A percentile compares a stretch with the other conserved stretches of the same genome.
Evolutionary conservation across 2,797 vertebrate species (phyloP).

Genomic region (Aeoliscus strigatus): DNA sequence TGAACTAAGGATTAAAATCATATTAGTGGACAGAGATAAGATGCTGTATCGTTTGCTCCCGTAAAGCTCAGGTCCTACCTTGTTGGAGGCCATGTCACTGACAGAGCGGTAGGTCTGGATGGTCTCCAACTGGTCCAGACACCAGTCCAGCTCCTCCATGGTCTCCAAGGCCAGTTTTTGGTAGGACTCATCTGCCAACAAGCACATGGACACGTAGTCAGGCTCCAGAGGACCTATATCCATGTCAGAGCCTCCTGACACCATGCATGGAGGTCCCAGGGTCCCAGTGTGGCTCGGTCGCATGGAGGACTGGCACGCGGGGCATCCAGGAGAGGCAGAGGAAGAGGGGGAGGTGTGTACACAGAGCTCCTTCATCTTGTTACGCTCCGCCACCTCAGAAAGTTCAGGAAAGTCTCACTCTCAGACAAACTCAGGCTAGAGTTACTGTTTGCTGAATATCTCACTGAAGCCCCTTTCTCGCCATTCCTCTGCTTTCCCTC

Average conservation of each 20-base stretch:
- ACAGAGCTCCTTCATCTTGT: conserved; percentile 83
- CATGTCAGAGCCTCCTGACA: conserved; percentile 35
- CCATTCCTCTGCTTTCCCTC: conserved; percentile 33
- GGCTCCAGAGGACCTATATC: conserved; percentile 75
- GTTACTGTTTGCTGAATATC: conserved; percentile 46
- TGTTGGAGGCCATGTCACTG: conserved; percentile 98
- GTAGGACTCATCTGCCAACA: conserved; percentile 95
- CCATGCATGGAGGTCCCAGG: conserved; percentile 35
- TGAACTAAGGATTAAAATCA: no score
- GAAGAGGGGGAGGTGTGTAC: conserved; percentile 68
- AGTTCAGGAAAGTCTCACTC: conserved; percentile 46
- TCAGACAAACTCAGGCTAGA: conserved; percentile 48
- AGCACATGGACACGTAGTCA: conserved; percentile 87
- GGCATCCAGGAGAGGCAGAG: conserved; percentile 48
- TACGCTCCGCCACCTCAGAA: conserved; percentile 48
- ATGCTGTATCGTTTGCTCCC: no score
- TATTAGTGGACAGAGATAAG: no score
- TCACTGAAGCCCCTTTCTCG: conserved; percentile 46
- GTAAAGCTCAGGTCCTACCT: conserved; percentile 75
- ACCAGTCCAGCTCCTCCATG: conserved; percentile 97
- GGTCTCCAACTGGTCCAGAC: conserved; percentile 95
- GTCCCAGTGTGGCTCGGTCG: conserved; percentile 52
- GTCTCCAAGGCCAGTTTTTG: conserved; percentile 97
- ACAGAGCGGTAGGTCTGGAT: conserved; percentile 98
- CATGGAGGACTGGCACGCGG: conserved; percentile 39